Evolutionary conservation across 2,888 invertebrate genomes (phyloP).

Genomic region (Catocala sponsa): DNA sequence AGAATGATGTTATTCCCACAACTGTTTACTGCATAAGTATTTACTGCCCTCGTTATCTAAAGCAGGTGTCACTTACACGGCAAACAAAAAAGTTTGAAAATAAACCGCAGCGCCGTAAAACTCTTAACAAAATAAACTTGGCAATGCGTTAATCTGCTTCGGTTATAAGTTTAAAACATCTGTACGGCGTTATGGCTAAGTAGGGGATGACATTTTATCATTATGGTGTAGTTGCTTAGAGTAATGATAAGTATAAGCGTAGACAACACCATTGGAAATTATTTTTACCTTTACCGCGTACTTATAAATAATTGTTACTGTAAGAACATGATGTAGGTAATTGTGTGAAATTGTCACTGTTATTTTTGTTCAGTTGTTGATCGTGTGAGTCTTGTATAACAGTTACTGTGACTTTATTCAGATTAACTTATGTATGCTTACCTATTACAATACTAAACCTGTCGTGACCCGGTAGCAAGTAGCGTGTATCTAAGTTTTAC

Average conservation of each 20-base stretch:
- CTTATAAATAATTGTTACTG: not conserved
- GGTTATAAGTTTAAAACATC: constrained; percentile 73
- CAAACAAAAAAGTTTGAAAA: constrained; percentile 71
- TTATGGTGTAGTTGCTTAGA: constrained; percentile 37
- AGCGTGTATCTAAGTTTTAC: too few species aligned
- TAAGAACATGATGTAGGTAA: too few species aligned
- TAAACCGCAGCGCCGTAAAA: constrained; percentile 79
- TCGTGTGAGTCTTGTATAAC: too few species aligned
- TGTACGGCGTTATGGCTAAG: constrained; percentile 58
- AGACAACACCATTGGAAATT: not conserved
- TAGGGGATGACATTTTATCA: constrained; percentile 68
- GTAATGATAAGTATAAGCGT: constrained; percentile 18
- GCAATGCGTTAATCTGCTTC: constrained; percentile 72
- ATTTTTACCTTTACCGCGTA: not conserved
- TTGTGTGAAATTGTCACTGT: too few species aligned
- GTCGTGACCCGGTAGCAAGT: too few species aligned
- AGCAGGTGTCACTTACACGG: constrained; percentile 79
- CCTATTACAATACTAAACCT: too few species aligned
- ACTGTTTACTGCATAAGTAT: constrained; percentile 38
- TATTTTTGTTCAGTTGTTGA: too few species aligned
- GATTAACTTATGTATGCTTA: too few species aligned
- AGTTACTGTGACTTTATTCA: too few species aligned
- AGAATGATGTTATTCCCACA: constrained; percentile 31
- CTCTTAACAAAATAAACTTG: constrained; percentile 84
- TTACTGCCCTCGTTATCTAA: constrained; percentile 65